phyloP scores from a whole-genome alignment of 2,797 vertebrate genomes.

The Trachops cirrhosus region DNA sequence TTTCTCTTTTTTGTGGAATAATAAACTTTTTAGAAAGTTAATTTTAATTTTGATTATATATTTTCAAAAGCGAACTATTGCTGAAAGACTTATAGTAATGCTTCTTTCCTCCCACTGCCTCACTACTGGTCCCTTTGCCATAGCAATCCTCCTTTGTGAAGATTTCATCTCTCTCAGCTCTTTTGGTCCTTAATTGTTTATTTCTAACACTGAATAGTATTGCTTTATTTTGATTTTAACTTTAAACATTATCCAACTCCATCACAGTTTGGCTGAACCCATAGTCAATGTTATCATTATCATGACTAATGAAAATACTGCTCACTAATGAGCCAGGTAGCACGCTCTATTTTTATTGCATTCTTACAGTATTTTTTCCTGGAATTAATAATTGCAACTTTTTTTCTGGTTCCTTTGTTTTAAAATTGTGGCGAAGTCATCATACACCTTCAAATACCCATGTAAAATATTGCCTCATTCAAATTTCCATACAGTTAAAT shows the following conservation, averaged over 20 bases:
- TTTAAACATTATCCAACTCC: neutral
- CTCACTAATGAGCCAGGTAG: neutral
- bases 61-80: neutral
- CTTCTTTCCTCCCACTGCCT: accelerated
- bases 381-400: neutral
- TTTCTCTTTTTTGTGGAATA: neutral
- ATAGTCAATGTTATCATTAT: neutral
- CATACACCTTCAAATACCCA: neutral
- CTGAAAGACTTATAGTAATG: neutral
- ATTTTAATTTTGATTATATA: neutral
- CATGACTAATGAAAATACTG: neutral
- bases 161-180: neutral
- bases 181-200: neutral
- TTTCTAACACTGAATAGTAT: neutral
- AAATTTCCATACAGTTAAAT: neutral
- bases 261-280: neutral
- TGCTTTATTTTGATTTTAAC: neutral
- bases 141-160: neutral
- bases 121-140: neutral
- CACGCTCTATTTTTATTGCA: neutral
- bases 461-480: neutral
- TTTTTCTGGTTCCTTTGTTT: neutral
- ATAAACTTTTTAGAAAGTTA: neutral
- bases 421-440: neutral
- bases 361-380: neutral